Evolutionary conservation across 2,797 vertebrate genomes (phyloP).

Genomic region (Nasua narica): DNA sequence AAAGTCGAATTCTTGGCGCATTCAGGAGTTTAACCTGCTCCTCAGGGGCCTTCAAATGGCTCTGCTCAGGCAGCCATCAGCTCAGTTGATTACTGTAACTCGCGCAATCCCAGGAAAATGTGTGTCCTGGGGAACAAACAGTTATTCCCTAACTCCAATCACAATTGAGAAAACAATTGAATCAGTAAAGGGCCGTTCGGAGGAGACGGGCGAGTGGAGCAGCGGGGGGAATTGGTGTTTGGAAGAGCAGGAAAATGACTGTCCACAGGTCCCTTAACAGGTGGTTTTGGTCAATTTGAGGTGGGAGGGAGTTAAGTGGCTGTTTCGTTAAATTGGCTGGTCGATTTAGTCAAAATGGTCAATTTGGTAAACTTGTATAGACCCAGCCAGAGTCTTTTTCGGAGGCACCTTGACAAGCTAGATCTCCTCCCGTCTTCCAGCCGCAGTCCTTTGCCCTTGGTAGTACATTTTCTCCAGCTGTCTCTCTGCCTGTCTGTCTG

Average conservation of each 20-base stretch:
- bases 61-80: conserved; percentile 58
- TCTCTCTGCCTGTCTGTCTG: not conserved
- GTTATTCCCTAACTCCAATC: conserved; percentile 69
- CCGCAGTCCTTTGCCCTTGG: not conserved
- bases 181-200: conserved; percentile 45
- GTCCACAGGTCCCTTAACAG: conserved; percentile 37
- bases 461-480: not conserved
- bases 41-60: conserved; percentile 49
- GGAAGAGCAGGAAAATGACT: conserved; percentile 46
- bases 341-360: conserved; percentile 57
- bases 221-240: conserved; percentile 28
- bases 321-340: conserved; percentile 54
- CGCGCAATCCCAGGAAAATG: conserved; percentile 65
- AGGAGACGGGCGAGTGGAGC: conserved; percentile 19
- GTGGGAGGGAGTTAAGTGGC: conserved; percentile 49
- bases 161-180: conserved; percentile 63
- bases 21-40: conserved; percentile 60
- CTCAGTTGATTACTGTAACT: conserved; percentile 70
- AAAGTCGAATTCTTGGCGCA: conserved; percentile 53
- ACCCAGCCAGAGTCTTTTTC: not conserved
- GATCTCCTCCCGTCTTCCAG: not conserved
- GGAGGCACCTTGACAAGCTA: not conserved
- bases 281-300: conserved; percentile 57
- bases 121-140: conserved; percentile 68
- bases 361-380: conserved; percentile 45